Percentiles rank a stretch among this genome's conserved stretches.
Evolutionary conservation across 1,140 invertebrate genomes (phyloP).

Genomic region (Drosophila sproati): DNA sequence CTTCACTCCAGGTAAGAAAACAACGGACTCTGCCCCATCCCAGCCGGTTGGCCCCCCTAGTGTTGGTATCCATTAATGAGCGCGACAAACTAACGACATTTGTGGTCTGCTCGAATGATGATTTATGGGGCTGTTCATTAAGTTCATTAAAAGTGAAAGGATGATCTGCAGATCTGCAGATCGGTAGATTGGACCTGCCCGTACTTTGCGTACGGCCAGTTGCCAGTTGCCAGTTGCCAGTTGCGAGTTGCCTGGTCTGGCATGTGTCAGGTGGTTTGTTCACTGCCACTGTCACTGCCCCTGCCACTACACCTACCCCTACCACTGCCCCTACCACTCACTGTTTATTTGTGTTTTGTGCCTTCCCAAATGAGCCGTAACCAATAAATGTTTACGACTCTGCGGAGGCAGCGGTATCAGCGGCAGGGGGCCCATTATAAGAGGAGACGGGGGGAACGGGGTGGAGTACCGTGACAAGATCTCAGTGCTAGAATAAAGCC

Average conservation of each 20-base stretch:
- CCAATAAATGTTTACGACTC: slow-evolving; percentile 76
- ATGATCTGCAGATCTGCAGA: slow-evolving; percentile 39
- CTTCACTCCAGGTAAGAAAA: not conserved
- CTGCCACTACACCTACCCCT: too few relatives aligned
- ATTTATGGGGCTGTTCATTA: slow-evolving; percentile 76
- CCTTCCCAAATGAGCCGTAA: slow-evolving; percentile 70
- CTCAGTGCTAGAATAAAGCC: not conserved
- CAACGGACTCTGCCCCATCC: not conserved
- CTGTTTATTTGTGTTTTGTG: slow-evolving; percentile 70
- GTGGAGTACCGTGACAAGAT: not conserved
- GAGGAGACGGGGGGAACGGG: too few relatives aligned
- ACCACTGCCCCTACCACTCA: not conserved
- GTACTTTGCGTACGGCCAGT: slow-evolving; percentile 3
- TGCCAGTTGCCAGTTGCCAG: too few relatives aligned
- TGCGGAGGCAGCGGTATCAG: slow-evolving; percentile 4
- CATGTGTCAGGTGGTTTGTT: slow-evolving; percentile 41
- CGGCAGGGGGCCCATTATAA: too few relatives aligned
- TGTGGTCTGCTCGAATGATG: slow-evolving; percentile 59
- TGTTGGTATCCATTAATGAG: slow-evolving; percentile 64
- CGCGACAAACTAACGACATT: slow-evolving; percentile 73
- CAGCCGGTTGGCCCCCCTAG: not conserved
- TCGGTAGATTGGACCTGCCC: slow-evolving; percentile 14
- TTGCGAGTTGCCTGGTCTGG: not conserved
- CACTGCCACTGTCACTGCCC: slow-evolving; percentile 15
- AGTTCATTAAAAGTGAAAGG: slow-evolving; percentile 80